Conservation (phyloP, 2,888 invertebrate species). For the Thysanoteuthis rhombus region DNA sequence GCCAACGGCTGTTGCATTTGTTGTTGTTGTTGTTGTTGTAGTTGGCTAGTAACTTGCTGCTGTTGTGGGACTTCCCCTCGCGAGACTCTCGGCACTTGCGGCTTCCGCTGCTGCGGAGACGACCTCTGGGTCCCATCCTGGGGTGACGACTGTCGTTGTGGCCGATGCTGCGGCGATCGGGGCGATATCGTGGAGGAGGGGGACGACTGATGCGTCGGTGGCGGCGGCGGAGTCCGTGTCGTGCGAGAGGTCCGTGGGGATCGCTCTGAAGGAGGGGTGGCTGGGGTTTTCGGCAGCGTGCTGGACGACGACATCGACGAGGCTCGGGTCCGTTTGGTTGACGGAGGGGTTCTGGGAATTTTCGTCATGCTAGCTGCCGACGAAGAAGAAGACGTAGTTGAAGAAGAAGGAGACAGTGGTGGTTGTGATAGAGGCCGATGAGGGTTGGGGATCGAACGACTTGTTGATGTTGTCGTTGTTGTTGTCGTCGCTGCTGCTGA, state of each 20-base stretch:
- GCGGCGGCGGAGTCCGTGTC: neutral
- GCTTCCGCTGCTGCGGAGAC: neutral
- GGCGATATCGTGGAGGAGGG: neutral
- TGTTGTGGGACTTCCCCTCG: neutral
- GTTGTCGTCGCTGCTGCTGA: neutral
- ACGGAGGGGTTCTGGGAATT: neutral
- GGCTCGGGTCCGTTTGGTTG: neutral
- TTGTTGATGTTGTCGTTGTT: neutral
- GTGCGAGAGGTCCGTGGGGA: neutral
- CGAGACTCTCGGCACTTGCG: neutral
- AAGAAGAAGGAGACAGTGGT: neutral
- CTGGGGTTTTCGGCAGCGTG: neutral
- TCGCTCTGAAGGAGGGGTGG: neutral
- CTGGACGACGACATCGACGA: neutral
- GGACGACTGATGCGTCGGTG: neutral
- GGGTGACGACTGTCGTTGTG: neutral
- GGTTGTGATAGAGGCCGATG: neutral
- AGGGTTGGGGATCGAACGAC: neutral
- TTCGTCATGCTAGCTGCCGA: neutral
- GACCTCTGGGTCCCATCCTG: neutral
- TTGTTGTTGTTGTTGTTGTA: constrained; percentile 16
- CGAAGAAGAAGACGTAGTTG: neutral
- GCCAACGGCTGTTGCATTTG: neutral
- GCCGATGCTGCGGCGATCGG: neutral
- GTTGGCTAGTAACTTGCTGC: neutral